Conservation (phyloP, 2,113 vertebrate genomes). For the Entelurus aequoreus region DNA sequence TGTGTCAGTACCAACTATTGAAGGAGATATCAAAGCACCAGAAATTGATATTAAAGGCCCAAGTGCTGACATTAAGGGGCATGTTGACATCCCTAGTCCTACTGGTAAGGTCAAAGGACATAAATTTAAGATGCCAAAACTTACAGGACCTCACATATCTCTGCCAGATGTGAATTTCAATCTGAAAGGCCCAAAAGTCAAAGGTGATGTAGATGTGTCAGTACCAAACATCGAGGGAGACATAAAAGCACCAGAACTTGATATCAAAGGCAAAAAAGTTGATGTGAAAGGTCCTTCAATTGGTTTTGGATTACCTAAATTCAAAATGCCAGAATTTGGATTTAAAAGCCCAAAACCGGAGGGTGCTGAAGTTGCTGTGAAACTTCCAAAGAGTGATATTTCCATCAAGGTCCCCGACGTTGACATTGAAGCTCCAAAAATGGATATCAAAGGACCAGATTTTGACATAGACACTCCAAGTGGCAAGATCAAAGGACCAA, state of each 20-base stretch:
- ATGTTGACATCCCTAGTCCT: background rate
- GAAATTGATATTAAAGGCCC: slow-evolving; percentile 1
- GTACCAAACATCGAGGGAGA: background rate
- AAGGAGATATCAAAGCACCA: background rate
- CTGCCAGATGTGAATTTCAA: background rate
- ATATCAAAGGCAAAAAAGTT: background rate
- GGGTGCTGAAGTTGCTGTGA: slow-evolving; percentile 4
- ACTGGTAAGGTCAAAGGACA: slow-evolving; percentile 13
- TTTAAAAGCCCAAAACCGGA: slow-evolving; percentile 36
- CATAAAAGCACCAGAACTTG: background rate
- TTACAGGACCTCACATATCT: background rate
- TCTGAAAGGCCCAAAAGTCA: background rate
- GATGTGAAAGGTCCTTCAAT: no score
- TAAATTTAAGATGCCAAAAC: slow-evolving; percentile 4
- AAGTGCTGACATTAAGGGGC: slow-evolving; percentile 8
- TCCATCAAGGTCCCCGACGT: slow-evolving; percentile 34
- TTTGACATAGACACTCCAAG: slow-evolving; percentile 4
- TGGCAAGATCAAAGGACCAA: slow-evolving; percentile 2
- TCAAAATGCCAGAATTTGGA: slow-evolving; percentile 28
- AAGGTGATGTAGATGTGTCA: background rate
- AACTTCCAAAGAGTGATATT: slow-evolving; percentile 24
- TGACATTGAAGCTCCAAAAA: slow-evolving; percentile 50
- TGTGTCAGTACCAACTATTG: slow-evolving; percentile 7
- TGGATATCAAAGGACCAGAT: slow-evolving; percentile 1
- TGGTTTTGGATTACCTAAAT: background rate